phyloP scores from a whole-genome alignment of 2,888 invertebrate genomes.

The Heliothis peltigera region DNA sequence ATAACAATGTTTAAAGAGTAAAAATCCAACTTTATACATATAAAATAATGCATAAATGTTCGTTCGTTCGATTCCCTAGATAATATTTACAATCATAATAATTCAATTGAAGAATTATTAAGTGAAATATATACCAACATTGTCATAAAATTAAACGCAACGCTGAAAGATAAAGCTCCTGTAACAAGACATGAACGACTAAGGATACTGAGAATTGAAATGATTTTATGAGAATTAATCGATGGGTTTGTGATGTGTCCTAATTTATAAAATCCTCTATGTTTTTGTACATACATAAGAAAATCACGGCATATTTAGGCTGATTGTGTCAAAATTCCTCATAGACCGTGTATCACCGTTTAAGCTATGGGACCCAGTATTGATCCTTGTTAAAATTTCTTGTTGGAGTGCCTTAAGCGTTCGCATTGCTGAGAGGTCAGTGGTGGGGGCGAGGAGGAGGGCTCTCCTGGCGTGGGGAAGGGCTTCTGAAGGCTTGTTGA shows the following conservation, averaged over 20 bases:
- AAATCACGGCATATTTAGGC: slow-evolving; percentile 84
- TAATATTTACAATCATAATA: slow-evolving; percentile 63
- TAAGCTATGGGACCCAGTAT: slow-evolving; percentile 82
- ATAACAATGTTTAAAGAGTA: slow-evolving; percentile 39
- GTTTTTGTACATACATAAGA: slow-evolving; percentile 48
- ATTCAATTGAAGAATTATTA: slow-evolving; percentile 60
- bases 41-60: slow-evolving; percentile 39
- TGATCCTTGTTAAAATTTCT: slow-evolving; percentile 91
- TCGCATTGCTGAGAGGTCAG: slow-evolving; percentile 93
- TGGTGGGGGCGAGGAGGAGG: slow-evolving; percentile 92
- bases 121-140: slow-evolving; percentile 58
- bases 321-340: slow-evolving; percentile 87
- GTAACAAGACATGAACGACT: not conserved
- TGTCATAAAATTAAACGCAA: not conserved
- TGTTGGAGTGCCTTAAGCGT: slow-evolving; percentile 94
- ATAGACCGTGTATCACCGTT: slow-evolving; percentile 82
- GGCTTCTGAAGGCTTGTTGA: slow-evolving; percentile 93
- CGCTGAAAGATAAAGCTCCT: not conserved
- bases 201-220: slow-evolving; percentile 6
- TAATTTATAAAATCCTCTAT: slow-evolving; percentile 33
- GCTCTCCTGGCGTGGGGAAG: slow-evolving; percentile 96
- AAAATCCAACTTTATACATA: slow-evolving; percentile 53
- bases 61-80: slow-evolving; percentile 60
- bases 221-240: slow-evolving; percentile 26
- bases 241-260: slow-evolving; percentile 41